Percentiles rank a stretch among this genome's conserved stretches.
Conservation (phyloP, 2,113 vertebrate species). For the Raja brachyura region DNA sequence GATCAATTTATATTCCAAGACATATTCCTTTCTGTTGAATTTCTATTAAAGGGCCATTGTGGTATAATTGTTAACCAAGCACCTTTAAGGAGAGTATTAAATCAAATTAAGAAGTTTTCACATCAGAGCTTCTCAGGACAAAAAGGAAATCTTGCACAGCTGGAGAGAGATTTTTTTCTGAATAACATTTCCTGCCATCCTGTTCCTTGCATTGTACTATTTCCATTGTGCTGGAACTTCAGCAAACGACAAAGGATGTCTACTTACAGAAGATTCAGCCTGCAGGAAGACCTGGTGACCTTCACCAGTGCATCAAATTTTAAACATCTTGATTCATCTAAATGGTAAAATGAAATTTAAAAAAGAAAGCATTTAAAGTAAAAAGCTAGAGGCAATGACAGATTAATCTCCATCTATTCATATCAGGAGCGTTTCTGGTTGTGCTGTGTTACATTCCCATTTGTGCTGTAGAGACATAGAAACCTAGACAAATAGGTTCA, state of each 20-base stretch:
- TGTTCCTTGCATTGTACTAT: slow-evolving; percentile 32
- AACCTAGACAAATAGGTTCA: too few species aligned
- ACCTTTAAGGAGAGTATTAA: background rate
- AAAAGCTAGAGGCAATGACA: slow-evolving; percentile 19
- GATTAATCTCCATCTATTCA: slow-evolving; percentile 26
- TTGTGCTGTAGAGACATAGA: background rate
- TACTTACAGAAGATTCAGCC: slow-evolving; percentile 32
- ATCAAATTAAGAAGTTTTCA: slow-evolving; percentile 3
- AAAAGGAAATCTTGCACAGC: slow-evolving; percentile 19
- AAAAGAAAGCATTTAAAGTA: background rate
- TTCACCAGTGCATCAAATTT: slow-evolving; percentile 27
- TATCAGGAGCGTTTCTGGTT: background rate
- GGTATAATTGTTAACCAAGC: background rate
- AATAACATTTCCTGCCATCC: slow-evolving; percentile 29
- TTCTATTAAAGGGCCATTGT: background rate
- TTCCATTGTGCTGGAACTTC: slow-evolving; percentile 28
- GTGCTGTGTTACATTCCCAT: background rate
- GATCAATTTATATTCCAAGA: background rate
- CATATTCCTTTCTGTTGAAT: background rate
- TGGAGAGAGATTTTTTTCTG: slow-evolving; percentile 16
- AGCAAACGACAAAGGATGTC: background rate
- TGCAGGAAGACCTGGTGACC: slow-evolving; percentile 33
- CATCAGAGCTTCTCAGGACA: background rate
- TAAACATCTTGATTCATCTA: slow-evolving; percentile 39
- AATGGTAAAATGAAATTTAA: slow-evolving; percentile 33